Percentiles rank a stretch among this genome's conserved stretches.
Conservation (phyloP, 2,113 vertebrate species). For the Brachirus orientalis region DNA sequence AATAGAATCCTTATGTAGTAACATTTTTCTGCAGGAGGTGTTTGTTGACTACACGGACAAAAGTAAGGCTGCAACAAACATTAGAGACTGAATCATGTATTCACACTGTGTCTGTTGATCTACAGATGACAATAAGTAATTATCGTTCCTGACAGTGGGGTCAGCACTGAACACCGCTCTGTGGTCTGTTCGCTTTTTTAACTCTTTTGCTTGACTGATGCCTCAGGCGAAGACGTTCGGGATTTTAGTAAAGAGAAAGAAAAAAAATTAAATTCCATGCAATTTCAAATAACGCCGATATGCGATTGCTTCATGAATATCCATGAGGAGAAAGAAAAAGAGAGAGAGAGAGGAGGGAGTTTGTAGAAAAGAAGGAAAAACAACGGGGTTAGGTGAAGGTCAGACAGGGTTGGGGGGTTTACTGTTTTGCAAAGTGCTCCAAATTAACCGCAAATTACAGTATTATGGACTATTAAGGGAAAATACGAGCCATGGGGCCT, state of each 20-base stretch:
- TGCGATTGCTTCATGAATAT: conserved; percentile 36
- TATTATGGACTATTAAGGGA: conserved; percentile 43
- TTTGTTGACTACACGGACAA: not conserved
- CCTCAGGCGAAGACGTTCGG: conserved; percentile 8
- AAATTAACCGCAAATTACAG: conserved; percentile 55
- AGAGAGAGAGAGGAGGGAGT: not conserved
- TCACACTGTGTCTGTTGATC: not conserved
- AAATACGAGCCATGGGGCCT: conserved; percentile 35
- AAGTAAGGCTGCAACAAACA: not conserved
- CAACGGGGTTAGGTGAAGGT: conserved; percentile 42
- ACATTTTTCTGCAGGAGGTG: not conserved
- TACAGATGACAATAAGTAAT: conserved; percentile 1
- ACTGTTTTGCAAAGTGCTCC: conserved; percentile 2
- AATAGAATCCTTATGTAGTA: not conserved
- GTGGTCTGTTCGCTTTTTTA: not conserved
- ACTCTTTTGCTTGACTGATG: conserved; percentile 8
- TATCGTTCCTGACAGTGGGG: not conserved
- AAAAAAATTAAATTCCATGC: conserved; percentile 1
- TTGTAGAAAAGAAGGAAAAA: conserved; percentile 46
- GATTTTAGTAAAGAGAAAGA: not conserved
- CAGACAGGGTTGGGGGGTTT: conserved; percentile 9
- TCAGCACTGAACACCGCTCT: not conserved
- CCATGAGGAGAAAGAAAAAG: conserved; percentile 16
- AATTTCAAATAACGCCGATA: conserved; percentile 21
- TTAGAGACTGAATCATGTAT: not conserved